A percentile compares a stretch with the other conserved stretches of the same genome.
phyloP scores from a whole-genome alignment of 2,113 vertebrate species.

The Epinephelus moara region DNA sequence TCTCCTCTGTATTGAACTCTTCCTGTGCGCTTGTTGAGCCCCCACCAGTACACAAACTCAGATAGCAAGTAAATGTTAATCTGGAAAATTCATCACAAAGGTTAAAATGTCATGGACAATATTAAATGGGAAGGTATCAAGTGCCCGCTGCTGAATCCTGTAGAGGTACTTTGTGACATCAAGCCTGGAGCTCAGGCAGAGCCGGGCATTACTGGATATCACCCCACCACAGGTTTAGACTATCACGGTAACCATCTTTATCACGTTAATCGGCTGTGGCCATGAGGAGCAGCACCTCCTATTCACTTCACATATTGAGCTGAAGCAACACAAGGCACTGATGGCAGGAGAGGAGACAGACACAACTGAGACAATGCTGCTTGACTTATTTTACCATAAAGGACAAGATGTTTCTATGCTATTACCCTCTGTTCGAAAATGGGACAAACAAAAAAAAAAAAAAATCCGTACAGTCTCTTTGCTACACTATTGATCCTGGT shows the following conservation, averaged over 20 bases:
- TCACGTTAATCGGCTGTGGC: constrained; percentile 42
- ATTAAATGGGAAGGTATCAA: constrained; percentile 55
- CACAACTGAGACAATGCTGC: not conserved
- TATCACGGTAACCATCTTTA: constrained; percentile 44
- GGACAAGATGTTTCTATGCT: not conserved
- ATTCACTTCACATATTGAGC: constrained; percentile 37
- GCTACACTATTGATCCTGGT: too few relatives aligned
- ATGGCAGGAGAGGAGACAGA: not conserved
- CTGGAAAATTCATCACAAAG: constrained; percentile 68
- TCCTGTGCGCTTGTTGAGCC: constrained; percentile 31
- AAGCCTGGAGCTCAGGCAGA: constrained; percentile 30
- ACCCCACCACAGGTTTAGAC: constrained; percentile 23
- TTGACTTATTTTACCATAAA: not conserved
- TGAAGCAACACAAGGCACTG: constrained; percentile 1
- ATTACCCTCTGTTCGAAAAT: not conserved
- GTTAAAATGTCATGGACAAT: constrained; percentile 70
- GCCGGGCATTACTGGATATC: constrained; percentile 39
- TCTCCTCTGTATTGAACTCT: constrained; percentile 39
- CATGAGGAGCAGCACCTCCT: constrained; percentile 43
- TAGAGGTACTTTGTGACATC: constrained; percentile 59
- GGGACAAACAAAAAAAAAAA: too few relatives aligned
- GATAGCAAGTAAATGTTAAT: constrained; percentile 52
- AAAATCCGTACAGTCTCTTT: too few relatives aligned
- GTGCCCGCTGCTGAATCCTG: constrained; percentile 38
- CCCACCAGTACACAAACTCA: constrained; percentile 7